Evolutionary conservation across 2,113 vertebrate species (phyloP).

Genomic region (Euleptes europaea): DNA sequence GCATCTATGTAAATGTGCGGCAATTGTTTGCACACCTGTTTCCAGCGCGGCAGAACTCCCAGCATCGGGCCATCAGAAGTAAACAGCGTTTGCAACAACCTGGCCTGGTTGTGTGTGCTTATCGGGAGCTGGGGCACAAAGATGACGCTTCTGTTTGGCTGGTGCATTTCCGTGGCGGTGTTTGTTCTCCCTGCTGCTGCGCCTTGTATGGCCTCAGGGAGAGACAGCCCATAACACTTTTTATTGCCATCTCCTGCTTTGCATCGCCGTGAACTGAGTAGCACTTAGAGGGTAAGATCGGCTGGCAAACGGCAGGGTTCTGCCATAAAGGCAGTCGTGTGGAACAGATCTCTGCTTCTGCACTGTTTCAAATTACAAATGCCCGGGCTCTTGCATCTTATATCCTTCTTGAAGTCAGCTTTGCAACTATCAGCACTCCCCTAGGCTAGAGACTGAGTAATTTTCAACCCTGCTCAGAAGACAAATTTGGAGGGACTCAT

Average conservation of each 20-base stretch:
- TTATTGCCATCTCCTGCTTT: background rate
- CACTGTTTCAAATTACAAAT: background rate
- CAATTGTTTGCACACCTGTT: background rate
- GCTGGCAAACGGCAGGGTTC: background rate
- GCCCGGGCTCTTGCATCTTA: background rate
- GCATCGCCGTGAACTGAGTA: background rate
- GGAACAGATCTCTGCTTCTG: background rate
- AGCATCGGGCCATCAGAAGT: background rate
- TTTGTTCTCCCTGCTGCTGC: accelerated
- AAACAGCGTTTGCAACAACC: background rate
- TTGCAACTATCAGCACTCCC: background rate
- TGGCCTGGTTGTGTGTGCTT: accelerated
- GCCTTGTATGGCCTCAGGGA: background rate
- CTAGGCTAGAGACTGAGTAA: too few species aligned
- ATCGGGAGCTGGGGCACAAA: background rate
- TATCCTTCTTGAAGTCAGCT: background rate
- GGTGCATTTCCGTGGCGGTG: background rate
- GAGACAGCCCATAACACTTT: background rate
- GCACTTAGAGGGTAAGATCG: accelerated
- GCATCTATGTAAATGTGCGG: background rate
- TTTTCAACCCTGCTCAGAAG: too few species aligned
- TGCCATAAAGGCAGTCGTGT: background rate
- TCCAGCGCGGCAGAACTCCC: background rate
- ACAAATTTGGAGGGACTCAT: too few species aligned
- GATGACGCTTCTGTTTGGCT: background rate